Conservation (phyloP, 2,888 invertebrate genomes). For the Automeris io region DNA sequence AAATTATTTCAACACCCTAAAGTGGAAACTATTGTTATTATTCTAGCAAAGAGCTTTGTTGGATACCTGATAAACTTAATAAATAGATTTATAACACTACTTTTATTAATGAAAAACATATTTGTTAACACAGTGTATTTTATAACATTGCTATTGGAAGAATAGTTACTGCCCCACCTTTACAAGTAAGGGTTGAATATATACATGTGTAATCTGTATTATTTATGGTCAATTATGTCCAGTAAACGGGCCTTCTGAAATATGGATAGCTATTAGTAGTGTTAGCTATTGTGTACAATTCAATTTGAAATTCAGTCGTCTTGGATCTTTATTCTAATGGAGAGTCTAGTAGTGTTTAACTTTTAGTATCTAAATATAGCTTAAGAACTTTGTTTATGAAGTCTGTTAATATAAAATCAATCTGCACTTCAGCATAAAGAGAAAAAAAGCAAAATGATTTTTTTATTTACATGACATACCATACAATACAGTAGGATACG, state of each 20-base stretch:
- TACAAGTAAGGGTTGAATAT: constrained; percentile 30
- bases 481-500: too few relatives aligned
- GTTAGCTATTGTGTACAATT: constrained; percentile 38
- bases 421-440: too few relatives aligned
- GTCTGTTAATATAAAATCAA: too few relatives aligned
- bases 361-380: too few relatives aligned
- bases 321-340: constrained; percentile 21
- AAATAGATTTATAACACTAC: background rate
- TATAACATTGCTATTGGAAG: background rate
- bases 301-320: constrained; percentile 53
- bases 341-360: constrained; percentile 12
- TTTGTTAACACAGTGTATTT: constrained; percentile 4
- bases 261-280: constrained; percentile 46
- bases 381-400: too few relatives aligned
- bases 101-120: background rate
- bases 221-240: constrained; percentile 75
- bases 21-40: too few relatives aligned
- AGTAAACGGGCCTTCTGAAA: constrained; percentile 46
- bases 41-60: too few relatives aligned
- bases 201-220: constrained; percentile 65
- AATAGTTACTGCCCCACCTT: constrained; percentile 21
- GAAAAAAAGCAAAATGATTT: too few relatives aligned
- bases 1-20: too few relatives aligned
- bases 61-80: background rate
- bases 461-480: too few relatives aligned